Conservation (phyloP, 2,888 invertebrate genomes). For the Rosalia funebris region DNA sequence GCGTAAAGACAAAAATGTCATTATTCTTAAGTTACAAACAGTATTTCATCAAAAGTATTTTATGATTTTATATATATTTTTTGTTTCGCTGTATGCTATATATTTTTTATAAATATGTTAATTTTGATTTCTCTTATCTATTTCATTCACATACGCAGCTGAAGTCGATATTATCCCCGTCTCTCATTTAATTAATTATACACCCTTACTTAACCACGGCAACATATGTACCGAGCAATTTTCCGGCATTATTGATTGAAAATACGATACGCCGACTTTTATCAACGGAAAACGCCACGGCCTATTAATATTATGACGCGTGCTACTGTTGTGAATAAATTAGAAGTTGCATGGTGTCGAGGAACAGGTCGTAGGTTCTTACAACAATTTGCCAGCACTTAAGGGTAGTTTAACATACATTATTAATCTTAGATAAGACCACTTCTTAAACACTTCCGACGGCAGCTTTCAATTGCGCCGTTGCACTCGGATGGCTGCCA, state of each 20-base stretch:
- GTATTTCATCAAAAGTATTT: no score
- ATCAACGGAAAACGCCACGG: slow-evolving; percentile 31
- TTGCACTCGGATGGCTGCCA: slow-evolving; percentile 46
- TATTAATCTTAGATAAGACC: slow-evolving; percentile 62
- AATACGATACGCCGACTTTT: slow-evolving; percentile 35
- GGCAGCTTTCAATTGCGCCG: slow-evolving; percentile 62
- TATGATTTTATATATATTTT: no score
- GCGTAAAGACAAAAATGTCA: no score
- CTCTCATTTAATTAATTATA: no score
- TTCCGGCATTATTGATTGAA: slow-evolving; percentile 24
- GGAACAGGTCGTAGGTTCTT: slow-evolving; percentile 52
- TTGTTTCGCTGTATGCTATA: no score
- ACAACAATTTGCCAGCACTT: slow-evolving; percentile 64
- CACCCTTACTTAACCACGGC: no score
- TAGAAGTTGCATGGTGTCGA: slow-evolving; percentile 54
- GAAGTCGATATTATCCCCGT: no score
- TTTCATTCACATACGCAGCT: no score
- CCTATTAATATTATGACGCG: slow-evolving; percentile 28
- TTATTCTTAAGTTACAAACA: no score
- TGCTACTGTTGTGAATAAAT: slow-evolving; percentile 44
- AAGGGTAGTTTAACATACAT: slow-evolving; percentile 65
- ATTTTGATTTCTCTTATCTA: no score
- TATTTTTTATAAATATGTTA: no score
- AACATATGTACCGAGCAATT: neutral
- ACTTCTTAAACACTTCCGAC: slow-evolving; percentile 63